phyloP scores from a whole-genome alignment of 2,113 vertebrate species.

The Calidris pugnax region DNA sequence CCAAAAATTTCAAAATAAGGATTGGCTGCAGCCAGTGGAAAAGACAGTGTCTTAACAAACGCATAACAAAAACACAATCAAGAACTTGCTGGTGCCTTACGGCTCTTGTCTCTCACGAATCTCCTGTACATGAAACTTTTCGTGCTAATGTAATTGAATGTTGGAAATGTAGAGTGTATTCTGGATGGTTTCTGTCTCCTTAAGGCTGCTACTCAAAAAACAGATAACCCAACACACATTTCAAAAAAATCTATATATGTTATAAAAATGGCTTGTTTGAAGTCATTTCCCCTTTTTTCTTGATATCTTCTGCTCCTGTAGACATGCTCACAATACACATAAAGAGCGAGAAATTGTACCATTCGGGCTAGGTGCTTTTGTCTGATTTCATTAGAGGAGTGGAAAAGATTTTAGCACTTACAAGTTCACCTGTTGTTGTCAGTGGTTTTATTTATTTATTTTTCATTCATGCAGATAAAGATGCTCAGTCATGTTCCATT shows the following conservation, averaged over 20 bases:
- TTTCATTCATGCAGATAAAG: not conserved
- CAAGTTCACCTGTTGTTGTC: not conserved
- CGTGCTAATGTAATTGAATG: not conserved
- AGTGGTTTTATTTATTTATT: not conserved
- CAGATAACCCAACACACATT: not conserved
- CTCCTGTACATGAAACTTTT: not conserved
- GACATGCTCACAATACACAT: not conserved
- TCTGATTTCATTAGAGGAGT: not conserved
- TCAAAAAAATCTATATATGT: not conserved
- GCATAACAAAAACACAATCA: not conserved
- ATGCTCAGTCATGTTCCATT: not conserved
- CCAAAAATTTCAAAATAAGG: not conserved
- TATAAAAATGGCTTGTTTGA: not conserved
- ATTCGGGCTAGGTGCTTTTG: not conserved
- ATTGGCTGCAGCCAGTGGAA: not conserved
- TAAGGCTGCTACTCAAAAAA: not conserved
- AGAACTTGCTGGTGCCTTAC: not conserved
- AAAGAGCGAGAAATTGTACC: not conserved
- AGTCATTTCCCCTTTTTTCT: not conserved
- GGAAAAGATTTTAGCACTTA: not conserved
- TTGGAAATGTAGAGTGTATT: not conserved
- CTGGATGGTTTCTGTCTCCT: not conserved
- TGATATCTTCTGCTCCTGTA: not conserved
- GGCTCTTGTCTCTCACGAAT: not conserved
- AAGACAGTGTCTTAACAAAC: not conserved